Conservation (phyloP, 2,113 vertebrate species). For the Atherinomorus stipes region DNA sequence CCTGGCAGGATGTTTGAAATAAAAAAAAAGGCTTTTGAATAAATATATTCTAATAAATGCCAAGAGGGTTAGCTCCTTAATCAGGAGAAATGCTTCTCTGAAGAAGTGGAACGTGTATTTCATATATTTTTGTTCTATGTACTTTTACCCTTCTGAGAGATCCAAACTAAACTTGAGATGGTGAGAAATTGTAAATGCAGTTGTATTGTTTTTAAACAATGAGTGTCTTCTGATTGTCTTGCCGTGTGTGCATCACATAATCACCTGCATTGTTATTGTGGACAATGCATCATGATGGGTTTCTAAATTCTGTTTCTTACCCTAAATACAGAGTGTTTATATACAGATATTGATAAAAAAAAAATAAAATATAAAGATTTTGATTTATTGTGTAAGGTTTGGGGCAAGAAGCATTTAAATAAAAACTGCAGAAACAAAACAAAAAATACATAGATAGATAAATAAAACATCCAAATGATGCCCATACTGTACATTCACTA, state of each 20-base stretch:
- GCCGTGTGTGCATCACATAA: slow-evolving; percentile 10
- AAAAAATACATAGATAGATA: not conserved
- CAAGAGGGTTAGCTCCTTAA: not conserved
- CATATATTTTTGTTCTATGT: not conserved
- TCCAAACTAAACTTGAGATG: not conserved
- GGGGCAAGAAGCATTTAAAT: not conserved
- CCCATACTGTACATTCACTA: slow-evolving; percentile 17
- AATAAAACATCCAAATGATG: not conserved
- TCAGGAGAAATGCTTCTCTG: slow-evolving; percentile 10
- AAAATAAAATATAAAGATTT: no score
- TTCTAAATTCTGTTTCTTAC: not conserved
- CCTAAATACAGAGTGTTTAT: not conserved
- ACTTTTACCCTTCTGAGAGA: not conserved
- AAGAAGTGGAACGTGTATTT: not conserved
- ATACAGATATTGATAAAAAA: slow-evolving; percentile 13
- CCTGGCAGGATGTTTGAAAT: slow-evolving; percentile 8
- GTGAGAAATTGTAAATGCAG: not conserved
- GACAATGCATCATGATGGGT: not conserved
- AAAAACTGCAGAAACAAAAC: not conserved
- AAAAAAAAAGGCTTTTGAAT: slow-evolving; percentile 27
- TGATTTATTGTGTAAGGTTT: not conserved
- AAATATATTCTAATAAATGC: slow-evolving; percentile 4
- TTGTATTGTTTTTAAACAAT: slow-evolving; percentile 6
- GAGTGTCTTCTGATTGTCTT: slow-evolving; percentile 14
- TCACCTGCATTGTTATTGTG: slow-evolving; percentile 3